A percentile compares a stretch with the other conserved stretches of the same genome.
Conservation (phyloP, 2,888 invertebrate species). For the Lasioglossum pauxillum region DNA sequence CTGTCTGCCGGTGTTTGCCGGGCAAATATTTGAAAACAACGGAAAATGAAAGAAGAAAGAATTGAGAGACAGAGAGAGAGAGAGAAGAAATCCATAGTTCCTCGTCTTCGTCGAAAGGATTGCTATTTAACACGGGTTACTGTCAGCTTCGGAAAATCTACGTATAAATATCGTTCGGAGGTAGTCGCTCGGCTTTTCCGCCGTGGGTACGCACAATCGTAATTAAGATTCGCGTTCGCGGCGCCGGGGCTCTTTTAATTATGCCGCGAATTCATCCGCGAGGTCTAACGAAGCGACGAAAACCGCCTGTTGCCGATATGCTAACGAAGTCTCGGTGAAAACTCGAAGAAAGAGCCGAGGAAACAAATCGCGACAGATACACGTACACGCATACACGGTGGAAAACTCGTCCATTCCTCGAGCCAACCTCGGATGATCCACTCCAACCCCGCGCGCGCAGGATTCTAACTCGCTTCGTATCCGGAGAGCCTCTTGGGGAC, state of each 20-base stretch:
- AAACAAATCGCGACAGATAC: constrained; percentile 4
- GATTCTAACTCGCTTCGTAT: constrained; percentile 10
- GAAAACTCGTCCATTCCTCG: neutral
- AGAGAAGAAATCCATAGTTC: neutral
- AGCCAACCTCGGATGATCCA: neutral
- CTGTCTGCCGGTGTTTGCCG: constrained; percentile 44
- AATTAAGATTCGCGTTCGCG: constrained; percentile 39
- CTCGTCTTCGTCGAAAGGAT: constrained; percentile 4
- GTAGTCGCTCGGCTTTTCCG: constrained; percentile 36
- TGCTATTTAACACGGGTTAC: constrained; percentile 23
- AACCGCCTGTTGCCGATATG: constrained; percentile 55
- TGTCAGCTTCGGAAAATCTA: constrained; percentile 33
- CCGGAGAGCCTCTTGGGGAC: neutral
- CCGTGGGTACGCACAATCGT: constrained; percentile 9
- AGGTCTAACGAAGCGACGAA: constrained; percentile 38
- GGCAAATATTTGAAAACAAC: constrained; percentile 53
- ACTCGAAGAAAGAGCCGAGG: constrained; percentile 1
- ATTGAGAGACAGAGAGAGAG: neutral
- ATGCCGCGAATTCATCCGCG: constrained; percentile 49
- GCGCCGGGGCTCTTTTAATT: constrained; percentile 41
- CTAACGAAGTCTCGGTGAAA: constrained; percentile 43
- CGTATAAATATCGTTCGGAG: constrained; percentile 50
- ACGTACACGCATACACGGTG: neutral
- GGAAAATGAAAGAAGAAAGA: constrained; percentile 23
- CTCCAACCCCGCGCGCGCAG: neutral